These are phyloP conservation scores for cattle (Bos taurus) DNA, from an alignment of 2,113 vertebrate genomes.

Conservation along the genomic window DNA sequence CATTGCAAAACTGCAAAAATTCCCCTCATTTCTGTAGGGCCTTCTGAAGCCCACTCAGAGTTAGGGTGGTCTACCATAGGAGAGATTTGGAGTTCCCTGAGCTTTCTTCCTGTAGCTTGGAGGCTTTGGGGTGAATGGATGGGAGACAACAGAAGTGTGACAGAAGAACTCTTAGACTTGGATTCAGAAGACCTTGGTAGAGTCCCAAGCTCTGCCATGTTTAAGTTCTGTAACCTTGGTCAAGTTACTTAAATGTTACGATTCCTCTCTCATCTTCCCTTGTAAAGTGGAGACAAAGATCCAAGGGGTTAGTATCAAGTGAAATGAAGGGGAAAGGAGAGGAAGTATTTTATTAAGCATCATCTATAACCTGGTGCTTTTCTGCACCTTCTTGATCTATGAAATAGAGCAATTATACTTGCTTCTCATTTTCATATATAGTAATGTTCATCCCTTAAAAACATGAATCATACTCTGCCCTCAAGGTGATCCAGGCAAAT, in stretches of 20 bases:
- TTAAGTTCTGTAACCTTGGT: neutral
- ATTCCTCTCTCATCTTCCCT: neutral
- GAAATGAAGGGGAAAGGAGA: neutral
- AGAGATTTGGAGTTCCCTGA: neutral
- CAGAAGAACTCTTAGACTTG: neutral
- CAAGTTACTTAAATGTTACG: neutral
- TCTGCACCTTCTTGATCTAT: neutral
- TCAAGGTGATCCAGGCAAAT: neutral
- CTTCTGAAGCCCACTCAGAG: neutral
- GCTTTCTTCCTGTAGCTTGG: neutral
- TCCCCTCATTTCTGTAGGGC: neutral
- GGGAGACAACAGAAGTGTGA: neutral
- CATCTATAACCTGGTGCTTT: neutral
- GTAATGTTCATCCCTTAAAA: neutral
- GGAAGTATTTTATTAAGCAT: constrained; percentile 19
- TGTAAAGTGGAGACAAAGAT: neutral
- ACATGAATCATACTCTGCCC: neutral
- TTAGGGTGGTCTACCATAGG: neutral
- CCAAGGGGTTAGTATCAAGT: neutral
- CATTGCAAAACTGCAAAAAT: neutral
- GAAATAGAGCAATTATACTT: neutral
- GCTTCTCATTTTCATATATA: neutral
- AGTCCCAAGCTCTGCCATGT: neutral
- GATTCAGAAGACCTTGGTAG: neutral
- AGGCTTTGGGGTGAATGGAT: neutral